Percentiles rank a stretch among this genome's conserved stretches.
phyloP scores from a whole-genome alignment of 2,888 invertebrate genomes.

The Kryphioiulus occultus region DNA sequence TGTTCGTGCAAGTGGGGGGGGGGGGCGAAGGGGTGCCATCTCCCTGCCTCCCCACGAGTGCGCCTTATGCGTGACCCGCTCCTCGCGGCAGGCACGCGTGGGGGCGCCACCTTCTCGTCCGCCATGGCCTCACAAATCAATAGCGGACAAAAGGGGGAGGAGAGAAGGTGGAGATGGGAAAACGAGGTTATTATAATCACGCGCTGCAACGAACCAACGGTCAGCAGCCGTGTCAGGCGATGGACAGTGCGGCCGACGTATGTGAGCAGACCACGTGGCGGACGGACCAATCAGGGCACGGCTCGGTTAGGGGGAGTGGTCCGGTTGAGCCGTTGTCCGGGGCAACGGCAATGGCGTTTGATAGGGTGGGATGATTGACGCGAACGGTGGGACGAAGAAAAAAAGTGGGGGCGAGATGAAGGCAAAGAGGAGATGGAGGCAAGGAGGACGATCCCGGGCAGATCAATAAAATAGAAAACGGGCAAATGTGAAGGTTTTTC shows the following conservation, averaged over 20 bases:
- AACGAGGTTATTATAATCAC: conserved; percentile 49
- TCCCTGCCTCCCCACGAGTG: neutral
- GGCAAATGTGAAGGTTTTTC: neutral
- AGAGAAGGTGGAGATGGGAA: conserved; percentile 21
- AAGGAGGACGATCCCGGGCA: neutral
- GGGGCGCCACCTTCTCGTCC: conserved; percentile 41
- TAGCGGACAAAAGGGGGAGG: conserved; percentile 17
- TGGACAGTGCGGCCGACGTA: conserved; percentile 8
- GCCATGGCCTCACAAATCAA: neutral
- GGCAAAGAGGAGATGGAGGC: neutral
- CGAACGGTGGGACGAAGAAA: neutral
- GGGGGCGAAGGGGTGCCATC: neutral
- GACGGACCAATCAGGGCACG: neutral
- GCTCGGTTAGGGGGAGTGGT: conserved; percentile 44
- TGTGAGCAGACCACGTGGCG: neutral
- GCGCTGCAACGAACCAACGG: conserved; percentile 50
- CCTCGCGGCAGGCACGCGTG: neutral
- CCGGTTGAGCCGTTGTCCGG: neutral
- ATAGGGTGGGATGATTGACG: neutral
- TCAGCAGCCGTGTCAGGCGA: conserved; percentile 46
- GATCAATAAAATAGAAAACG: neutral
- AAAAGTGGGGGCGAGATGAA: neutral
- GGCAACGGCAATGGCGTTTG: conserved; percentile 37
- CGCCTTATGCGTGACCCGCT: too few species aligned
- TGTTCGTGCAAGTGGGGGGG: too few species aligned